A percentile compares a stretch with the other conserved stretches of the same genome.
Evolutionary conservation across 1,140 invertebrate species (phyloP).

Genomic region (Thereuonema tuberculata): DNA sequence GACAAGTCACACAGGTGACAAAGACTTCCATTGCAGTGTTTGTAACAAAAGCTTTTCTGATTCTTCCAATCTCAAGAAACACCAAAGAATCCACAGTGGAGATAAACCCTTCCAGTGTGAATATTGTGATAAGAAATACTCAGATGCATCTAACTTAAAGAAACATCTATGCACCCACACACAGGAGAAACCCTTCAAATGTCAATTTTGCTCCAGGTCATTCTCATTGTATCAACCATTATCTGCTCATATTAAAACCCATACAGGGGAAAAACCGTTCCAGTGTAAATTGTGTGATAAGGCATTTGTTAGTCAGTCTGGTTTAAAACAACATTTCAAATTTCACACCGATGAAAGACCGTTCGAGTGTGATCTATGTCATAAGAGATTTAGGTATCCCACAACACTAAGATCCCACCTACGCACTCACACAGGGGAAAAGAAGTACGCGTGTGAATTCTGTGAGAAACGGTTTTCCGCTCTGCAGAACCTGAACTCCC

Average conservation of each 20-base stretch:
- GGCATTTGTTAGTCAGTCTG: neutral
- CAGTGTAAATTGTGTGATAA: neutral
- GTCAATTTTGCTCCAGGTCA: neutral
- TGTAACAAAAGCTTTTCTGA: neutral
- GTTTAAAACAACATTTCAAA: neutral
- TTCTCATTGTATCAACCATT: neutral
- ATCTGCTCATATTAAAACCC: neutral
- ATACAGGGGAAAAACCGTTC: neutral
- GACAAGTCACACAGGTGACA: too few species aligned
- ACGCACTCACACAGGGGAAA: neutral
- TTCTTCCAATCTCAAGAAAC: neutral
- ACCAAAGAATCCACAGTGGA: neutral
- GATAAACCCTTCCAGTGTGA: neutral
- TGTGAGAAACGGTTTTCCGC: constrained; percentile 1
- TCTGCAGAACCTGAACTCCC: neutral
- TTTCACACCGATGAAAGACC: neutral
- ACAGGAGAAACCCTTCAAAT: neutral
- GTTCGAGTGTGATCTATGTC: neutral
- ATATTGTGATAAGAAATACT: neutral
- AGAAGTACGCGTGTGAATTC: neutral
- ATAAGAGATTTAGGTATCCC: neutral
- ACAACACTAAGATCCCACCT: neutral
- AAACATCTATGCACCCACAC: neutral
- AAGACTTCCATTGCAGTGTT: neutral
- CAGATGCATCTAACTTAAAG: neutral